These are phyloP conservation scores for Dascyllus trimaculatus DNA, from an alignment of 2,113 vertebrate genomes.

Conservation along the genomic window DNA sequence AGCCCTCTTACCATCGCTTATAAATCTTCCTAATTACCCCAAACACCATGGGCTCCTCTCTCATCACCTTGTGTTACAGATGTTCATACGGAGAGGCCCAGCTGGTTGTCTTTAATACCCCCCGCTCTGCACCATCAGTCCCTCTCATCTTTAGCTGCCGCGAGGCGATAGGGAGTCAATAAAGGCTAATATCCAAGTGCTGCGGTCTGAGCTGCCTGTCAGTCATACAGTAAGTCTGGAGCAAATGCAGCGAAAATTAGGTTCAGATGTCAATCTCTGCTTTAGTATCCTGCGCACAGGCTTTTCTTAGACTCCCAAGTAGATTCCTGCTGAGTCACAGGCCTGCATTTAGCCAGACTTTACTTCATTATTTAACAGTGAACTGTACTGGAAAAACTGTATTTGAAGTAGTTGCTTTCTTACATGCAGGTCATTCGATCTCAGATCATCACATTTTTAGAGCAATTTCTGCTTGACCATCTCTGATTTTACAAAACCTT, in stretches of 20 bases:
- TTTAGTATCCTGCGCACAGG: no score
- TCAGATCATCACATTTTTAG: no score
- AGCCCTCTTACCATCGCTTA: constrained; percentile 21
- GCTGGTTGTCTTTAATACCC: constrained; percentile 51
- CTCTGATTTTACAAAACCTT: no score
- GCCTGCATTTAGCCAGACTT: no score
- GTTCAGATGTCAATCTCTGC: not conserved
- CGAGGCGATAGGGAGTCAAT: constrained; percentile 14
- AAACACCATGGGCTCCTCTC: constrained; percentile 29
- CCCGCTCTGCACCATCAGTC: not conserved
- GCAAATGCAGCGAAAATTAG: not conserved
- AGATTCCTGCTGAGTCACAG: no score
- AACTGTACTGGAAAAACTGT: no score
- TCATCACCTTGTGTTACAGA: constrained; percentile 52
- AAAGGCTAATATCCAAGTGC: constrained; percentile 27
- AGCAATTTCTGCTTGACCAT: no score
- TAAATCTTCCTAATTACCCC: constrained; percentile 64
- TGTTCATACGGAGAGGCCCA: constrained; percentile 43
- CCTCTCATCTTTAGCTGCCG: constrained; percentile 32
- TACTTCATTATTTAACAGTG: no score
- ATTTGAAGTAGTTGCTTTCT: no score
- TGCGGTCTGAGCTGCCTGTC: constrained; percentile 27
- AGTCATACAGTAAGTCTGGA: constrained; percentile 6
- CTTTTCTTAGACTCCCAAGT: no score
- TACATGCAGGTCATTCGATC: no score